Evolutionary conservation across 1,140 invertebrate species (phyloP), one percentile per base, ranked within the genome.

Genomic region (Antheraea pernyi): DNA sequence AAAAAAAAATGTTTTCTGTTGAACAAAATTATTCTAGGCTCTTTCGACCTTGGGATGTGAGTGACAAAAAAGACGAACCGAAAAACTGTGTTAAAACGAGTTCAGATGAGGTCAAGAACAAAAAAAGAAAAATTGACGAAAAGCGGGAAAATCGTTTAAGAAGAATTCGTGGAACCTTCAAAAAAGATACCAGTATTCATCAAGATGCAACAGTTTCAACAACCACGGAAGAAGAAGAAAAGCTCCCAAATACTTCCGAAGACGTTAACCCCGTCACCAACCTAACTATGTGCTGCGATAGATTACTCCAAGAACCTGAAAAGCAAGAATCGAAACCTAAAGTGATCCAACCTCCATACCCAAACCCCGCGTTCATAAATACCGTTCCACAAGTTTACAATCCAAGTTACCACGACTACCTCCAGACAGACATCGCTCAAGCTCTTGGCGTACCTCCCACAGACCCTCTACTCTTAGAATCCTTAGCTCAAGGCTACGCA

Each of bases 181-280:
- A 86, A 68, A 89, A 82, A 67, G 80, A 85, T 30, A 59, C 46
- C 37, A 84, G 85, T 74, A 65, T 85, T 59, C 79, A 91, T 39
- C 93, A 94, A 87, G 93, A 94, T 70, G 87, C 87, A 6, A 94
- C 93, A 6, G 88, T 94, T 4, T 93, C 93, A 0, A 94, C 93
- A 0, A 94, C 93, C 0, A 93, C 93, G 8, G 76, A 82, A 19
- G 84, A 88, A 36, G 77, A 80, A 66, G 69, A 65, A 77, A 83
- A 80, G 13, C 39, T 19, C 18, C 67, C 53, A 22, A 62, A 75
- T 61, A 66, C 60, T 10, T 78, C 88, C 60, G 85, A 85, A 19
- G 46, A 53, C 6, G 13, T 53, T 53, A 53, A n/a, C 16, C 81
- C 88, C 0, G 88, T 90, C 7, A 75, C 86, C 4, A 91, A 83